These are phyloP conservation scores for Chrysogorgia sp. DNA, from an alignment of 92 coral and sea anemone genomes.

Conservation along the genomic window DNA sequence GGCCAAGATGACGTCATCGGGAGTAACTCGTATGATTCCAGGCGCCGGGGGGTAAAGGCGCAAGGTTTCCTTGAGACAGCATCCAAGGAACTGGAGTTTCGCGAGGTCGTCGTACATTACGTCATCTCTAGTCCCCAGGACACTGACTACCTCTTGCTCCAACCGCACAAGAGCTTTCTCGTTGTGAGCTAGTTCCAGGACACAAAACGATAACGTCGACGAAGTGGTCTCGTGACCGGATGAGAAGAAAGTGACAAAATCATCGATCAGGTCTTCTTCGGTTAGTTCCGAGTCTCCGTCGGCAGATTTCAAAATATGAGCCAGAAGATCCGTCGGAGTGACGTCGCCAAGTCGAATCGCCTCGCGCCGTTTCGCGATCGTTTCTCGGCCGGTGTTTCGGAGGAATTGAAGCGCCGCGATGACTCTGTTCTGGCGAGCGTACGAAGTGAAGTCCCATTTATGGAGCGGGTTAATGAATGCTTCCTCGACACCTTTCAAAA, in stretches of 20 bases:
- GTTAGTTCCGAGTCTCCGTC: slow-evolving; percentile 61
- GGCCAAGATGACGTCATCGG: slow-evolving; percentile 72
- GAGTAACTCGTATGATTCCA: slow-evolving; percentile 69
- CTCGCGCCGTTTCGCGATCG: slow-evolving; percentile 65
- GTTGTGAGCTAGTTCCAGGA: slow-evolving; percentile 74
- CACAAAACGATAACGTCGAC: slow-evolving; percentile 63
- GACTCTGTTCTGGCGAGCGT: slow-evolving; percentile 47
- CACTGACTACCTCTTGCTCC: slow-evolving; percentile 74
- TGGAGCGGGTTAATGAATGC: slow-evolving; percentile 56
- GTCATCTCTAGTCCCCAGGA: slow-evolving; percentile 71
- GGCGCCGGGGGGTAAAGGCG: slow-evolving; percentile 95
- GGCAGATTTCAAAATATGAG: slow-evolving; percentile 34
- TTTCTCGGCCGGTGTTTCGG: slow-evolving; percentile 71
- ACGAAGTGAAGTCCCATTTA: slow-evolving; percentile 36
- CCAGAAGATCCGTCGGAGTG: slow-evolving; percentile 35
- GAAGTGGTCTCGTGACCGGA: slow-evolving; percentile 86
- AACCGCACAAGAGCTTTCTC: slow-evolving; percentile 55
- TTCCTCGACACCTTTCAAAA: slow-evolving; percentile 65
- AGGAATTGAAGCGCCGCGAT: slow-evolving; percentile 60
- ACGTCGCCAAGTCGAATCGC: slow-evolving; percentile 74
- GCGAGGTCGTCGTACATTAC: slow-evolving; percentile 71
- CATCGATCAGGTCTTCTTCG: slow-evolving; percentile 78
- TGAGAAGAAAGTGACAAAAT: slow-evolving; percentile 72
- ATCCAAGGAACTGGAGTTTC: slow-evolving; percentile 73
- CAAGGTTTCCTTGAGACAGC: slow-evolving; percentile 77